phyloP scores from a whole-genome alignment of 2,113 vertebrate species.

The Phaethon lepturus region DNA sequence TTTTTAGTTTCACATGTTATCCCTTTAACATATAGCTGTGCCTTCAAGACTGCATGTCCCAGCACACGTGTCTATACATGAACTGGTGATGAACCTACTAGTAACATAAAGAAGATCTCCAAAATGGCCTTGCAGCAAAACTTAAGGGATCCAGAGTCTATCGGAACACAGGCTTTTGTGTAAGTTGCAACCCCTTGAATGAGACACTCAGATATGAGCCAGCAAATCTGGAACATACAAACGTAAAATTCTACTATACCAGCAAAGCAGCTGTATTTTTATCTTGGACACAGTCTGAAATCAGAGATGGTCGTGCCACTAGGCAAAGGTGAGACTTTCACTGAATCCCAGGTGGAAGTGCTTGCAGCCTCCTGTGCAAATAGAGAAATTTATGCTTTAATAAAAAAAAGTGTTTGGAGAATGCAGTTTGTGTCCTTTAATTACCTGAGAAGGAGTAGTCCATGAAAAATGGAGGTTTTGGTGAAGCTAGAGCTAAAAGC shows the following conservation, averaged over 20 bases:
- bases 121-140: neutral
- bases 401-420: neutral
- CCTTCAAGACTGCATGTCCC: neutral
- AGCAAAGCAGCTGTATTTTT: neutral
- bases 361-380: neutral
- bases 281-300: neutral
- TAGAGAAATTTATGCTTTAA: neutral
- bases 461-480: neutral
- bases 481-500: neutral
- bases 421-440: neutral
- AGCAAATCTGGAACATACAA: neutral
- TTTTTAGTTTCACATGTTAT: neutral
- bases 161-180: neutral
- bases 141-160: neutral
- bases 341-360: neutral
- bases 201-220: neutral
- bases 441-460: neutral
- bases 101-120: neutral
- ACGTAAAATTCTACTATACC: neutral
- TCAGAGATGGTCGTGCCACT: neutral
- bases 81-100: neutral
- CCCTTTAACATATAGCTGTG: neutral
- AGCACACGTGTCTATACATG: accelerated
- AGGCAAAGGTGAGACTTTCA: neutral
- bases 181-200: accelerated